These are phyloP conservation scores for Neogobius melanostomus DNA, from an alignment of 2,113 vertebrate species.

Conservation along the genomic window DNA sequence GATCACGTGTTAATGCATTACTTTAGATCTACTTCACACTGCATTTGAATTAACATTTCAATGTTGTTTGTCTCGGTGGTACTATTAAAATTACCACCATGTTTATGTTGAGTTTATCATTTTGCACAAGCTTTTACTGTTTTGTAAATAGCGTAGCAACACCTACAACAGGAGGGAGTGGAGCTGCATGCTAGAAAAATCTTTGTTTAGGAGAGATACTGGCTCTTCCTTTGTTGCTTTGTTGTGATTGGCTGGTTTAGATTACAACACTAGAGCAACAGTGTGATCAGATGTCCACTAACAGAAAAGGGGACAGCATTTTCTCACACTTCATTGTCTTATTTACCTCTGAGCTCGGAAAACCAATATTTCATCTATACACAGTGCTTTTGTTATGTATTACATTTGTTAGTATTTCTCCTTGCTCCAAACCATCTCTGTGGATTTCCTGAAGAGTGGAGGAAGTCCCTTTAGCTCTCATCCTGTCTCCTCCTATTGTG, in stretches of 20 bases:
- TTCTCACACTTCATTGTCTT: conserved; percentile 70
- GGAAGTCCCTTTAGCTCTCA: conserved; percentile 61
- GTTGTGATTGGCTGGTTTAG: conserved; percentile 68
- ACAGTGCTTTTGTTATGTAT: conserved; percentile 10
- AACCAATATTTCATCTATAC: conserved; percentile 17
- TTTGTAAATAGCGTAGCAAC: conserved; percentile 49
- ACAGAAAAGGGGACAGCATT: conserved; percentile 67
- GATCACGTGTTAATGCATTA: conserved; percentile 1
- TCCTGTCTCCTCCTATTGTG: conserved; percentile 61
- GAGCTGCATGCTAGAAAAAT: conserved; percentile 23
- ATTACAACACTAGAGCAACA: conserved; percentile 61
- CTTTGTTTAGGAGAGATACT: conserved; percentile 38
- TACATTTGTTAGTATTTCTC: conserved; percentile 11
- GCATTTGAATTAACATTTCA: neutral
- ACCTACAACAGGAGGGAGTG: conserved; percentile 11
- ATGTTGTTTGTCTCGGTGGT: conserved; percentile 1
- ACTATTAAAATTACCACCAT: conserved; percentile 25
- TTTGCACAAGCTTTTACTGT: conserved; percentile 46
- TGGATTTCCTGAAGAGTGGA: conserved; percentile 53
- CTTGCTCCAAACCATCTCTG: conserved; percentile 31
- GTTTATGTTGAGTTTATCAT: conserved; percentile 32
- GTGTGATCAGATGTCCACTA: conserved; percentile 66
- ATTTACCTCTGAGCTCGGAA: conserved; percentile 48
- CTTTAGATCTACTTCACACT: neutral
- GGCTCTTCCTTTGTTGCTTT: conserved; percentile 56